These are phyloP conservation scores for Australoheros scitulus DNA, from an alignment of 2,113 vertebrate species.

Conservation along the genomic window DNA sequence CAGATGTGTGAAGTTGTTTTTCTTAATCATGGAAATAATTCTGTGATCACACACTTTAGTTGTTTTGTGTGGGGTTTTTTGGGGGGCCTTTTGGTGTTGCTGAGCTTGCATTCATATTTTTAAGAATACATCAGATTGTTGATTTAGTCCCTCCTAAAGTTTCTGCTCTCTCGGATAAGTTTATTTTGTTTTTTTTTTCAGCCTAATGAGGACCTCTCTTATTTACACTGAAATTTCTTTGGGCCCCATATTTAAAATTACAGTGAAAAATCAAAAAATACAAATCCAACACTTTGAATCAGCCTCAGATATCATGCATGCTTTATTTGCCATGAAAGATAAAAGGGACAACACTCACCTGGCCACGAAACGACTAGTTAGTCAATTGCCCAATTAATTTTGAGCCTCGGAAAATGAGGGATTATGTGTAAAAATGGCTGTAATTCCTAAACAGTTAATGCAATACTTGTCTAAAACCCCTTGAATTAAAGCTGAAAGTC, in stretches of 20 bases:
- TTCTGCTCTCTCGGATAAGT: background rate
- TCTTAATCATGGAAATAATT: background rate
- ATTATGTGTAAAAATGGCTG: background rate
- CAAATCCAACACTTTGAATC: background rate
- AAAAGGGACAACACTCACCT: background rate
- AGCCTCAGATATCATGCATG: background rate
- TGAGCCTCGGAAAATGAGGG: background rate
- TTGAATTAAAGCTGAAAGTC: background rate
- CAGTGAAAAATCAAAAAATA: background rate
- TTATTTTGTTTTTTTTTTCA: background rate
- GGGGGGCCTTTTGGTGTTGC: background rate
- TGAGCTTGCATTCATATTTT: background rate
- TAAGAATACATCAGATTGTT: background rate
- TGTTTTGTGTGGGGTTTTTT: background rate
- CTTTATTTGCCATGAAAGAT: background rate
- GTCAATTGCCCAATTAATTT: background rate
- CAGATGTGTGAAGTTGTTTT: background rate
- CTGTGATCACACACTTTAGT: background rate
- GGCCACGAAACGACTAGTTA: background rate
- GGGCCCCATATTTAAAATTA: background rate
- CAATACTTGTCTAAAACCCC: background rate
- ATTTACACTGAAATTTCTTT: background rate
- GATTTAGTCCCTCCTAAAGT: background rate
- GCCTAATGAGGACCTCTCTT: background rate
- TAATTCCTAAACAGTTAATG: background rate